Percentiles rank a stretch among this genome's conserved stretches.
Conservation (phyloP, 2,888 invertebrate genomes). For the Sesia bembeciformis region DNA sequence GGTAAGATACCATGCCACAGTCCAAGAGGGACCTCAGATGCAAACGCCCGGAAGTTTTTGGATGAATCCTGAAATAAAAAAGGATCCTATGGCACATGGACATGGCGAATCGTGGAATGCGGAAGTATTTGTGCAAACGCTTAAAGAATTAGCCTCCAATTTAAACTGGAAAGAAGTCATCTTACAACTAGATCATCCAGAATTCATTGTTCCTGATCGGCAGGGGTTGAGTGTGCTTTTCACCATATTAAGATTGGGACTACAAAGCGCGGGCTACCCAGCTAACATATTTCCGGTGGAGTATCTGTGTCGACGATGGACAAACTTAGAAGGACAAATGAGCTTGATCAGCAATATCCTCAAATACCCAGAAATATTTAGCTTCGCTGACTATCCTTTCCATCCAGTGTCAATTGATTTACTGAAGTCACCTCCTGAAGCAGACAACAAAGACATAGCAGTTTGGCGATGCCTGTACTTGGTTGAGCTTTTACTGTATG, state of each 20-base stretch:
- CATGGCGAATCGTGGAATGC: slow-evolving; percentile 88
- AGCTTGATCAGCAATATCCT: slow-evolving; percentile 90
- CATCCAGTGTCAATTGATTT: slow-evolving; percentile 90
- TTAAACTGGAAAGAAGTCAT: slow-evolving; percentile 96
- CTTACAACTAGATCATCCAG: slow-evolving; percentile 90
- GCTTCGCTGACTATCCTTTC: slow-evolving; percentile 93
- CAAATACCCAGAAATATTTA: slow-evolving; percentile 94
- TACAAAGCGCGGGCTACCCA: slow-evolving; percentile 83
- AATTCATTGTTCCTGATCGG: slow-evolving; percentile 91
- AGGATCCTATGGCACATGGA: slow-evolving; percentile 55
- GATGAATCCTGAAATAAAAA: slow-evolving; percentile 68
- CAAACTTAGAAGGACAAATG: slow-evolving; percentile 93
- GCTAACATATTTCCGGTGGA: slow-evolving; percentile 89
- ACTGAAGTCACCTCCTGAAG: slow-evolving; percentile 95
- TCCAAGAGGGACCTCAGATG: slow-evolving; percentile 79
- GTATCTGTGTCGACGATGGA: slow-evolving; percentile 92
- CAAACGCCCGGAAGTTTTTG: slow-evolving; percentile 81
- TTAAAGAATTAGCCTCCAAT: slow-evolving; percentile 90
- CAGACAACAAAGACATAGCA: slow-evolving; percentile 93
- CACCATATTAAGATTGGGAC: slow-evolving; percentile 85
- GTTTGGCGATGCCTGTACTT: slow-evolving; percentile 96
- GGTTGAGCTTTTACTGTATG: slow-evolving; percentile 88
- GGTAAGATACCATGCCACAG: slow-evolving; percentile 84
- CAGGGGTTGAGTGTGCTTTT: slow-evolving; percentile 88
- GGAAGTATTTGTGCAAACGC: slow-evolving; percentile 93